Base-by-base conservation (phyloP, 2,888 invertebrate genomes). In the Drosophila barbarae region DNA sequence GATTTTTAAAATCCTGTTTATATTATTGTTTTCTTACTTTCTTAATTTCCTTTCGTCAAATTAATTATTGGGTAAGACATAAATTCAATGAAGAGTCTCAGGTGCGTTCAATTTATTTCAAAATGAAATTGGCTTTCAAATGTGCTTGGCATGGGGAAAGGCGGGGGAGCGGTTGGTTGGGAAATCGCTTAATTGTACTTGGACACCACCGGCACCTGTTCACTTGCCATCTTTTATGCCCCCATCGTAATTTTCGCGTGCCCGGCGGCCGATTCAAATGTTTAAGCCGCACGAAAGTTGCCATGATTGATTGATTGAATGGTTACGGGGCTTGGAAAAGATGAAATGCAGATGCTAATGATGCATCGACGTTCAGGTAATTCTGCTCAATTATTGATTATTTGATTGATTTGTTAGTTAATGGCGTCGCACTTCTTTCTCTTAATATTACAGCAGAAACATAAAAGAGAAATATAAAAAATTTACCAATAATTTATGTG, bases 301-400 rank as follows among this genome's bases (percentile, higher is more conserved):
- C 46, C 18, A 18, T 18, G 46, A 46, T 46, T 46, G 46, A 46
- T 46, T 46, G 46, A 46, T 46, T 46, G 46, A 46, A 13, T 30
- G 46, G 12, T 18, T 46, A 8, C 8, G 30, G 30, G 5, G 13
- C 0, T 18, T 30, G 13, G 3, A 13, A 30, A 30, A 10, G 28
- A 18, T 30, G 8, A 30, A 46, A 30, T 46, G 30, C 18, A 46
- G 30, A 30, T 46, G 46, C 30, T 30, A 46, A 46, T 46, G 46
- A 21, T 46, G 2, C 30, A 30, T 21, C 13, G 18, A 46, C 46
- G 30, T 46, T 12, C 46, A 7, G 46, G 15, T 18, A 28, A 46
- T 46, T 46, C 28, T 46, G 18, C 12, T 13, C 46, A 46, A 46
- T 46, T 46, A 46, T 42, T 26, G 30, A 13, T 13, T 12, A 5